These are phyloP conservation scores for Acridotheres tristis DNA, from an alignment of 2,797 vertebrate species.

Conservation along the genomic window DNA sequence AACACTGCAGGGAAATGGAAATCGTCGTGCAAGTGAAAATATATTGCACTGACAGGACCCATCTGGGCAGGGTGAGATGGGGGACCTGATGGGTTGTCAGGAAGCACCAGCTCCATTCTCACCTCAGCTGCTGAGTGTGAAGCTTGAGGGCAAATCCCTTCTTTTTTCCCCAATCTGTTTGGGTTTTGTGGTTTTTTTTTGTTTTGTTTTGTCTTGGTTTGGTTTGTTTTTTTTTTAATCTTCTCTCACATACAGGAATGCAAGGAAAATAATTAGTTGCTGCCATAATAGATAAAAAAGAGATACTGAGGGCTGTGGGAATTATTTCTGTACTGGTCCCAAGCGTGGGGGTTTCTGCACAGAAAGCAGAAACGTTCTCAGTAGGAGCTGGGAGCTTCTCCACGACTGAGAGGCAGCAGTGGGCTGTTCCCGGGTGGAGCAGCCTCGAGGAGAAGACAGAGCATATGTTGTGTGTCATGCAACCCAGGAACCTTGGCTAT, in stretches of 20 bases:
- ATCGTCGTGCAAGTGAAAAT: not conserved
- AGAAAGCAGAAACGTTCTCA: not conserved
- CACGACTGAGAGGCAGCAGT: not conserved
- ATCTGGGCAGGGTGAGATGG: slow-evolving; percentile 6
- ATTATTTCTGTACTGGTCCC: not conserved
- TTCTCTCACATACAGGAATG: not conserved
- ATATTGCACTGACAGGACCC: not conserved
- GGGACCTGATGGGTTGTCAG: not conserved
- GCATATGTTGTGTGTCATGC: not conserved
- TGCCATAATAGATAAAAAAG: not conserved
- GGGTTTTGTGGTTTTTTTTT: too few species aligned
- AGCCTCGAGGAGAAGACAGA: slow-evolving; percentile 23
- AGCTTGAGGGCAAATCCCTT: not conserved
- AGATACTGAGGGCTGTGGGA: not conserved
- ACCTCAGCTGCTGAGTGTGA: not conserved
- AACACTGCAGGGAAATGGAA: not conserved
- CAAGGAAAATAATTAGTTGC: not conserved
- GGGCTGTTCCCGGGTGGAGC: not conserved
- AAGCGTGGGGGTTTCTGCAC: not conserved
- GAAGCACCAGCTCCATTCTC: not conserved
- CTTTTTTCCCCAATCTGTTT: not conserved
- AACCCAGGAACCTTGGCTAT: not conserved
- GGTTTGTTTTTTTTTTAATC: not conserved
- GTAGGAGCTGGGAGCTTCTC: not conserved
- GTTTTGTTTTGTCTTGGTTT: too few species aligned